phyloP scores from a whole-genome alignment of 2,113 vertebrate species.

The Lagopus muta region DNA sequence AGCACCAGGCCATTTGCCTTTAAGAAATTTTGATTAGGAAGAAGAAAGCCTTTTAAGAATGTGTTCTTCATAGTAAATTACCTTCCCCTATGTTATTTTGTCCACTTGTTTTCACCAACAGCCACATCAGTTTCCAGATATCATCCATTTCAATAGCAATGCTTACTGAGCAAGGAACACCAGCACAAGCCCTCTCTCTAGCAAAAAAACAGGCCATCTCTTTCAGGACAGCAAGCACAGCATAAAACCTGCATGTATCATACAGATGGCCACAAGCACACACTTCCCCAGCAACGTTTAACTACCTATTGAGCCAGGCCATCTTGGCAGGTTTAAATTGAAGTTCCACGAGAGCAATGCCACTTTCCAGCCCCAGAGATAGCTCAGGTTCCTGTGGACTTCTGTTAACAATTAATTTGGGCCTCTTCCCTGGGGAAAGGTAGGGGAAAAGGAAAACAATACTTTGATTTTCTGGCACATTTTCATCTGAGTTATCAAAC shows the following conservation, averaged over 20 bases:
- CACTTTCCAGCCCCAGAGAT: not conserved
- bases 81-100: not conserved
- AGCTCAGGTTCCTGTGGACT: not conserved
- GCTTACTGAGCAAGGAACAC: not conserved
- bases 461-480: not conserved
- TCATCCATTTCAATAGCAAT: conserved; percentile 7
- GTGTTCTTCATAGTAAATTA: not conserved
- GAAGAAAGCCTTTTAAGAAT: conserved; percentile 10
- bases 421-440: not conserved
- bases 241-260: not conserved
- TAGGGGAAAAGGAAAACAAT: not conserved
- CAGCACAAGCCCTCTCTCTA: not conserved
- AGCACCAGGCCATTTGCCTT: not conserved
- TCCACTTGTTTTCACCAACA: not conserved
- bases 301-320: not conserved
- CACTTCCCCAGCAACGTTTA: not conserved
- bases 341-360: not conserved
- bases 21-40: conserved; percentile 9
- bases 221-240: not conserved
- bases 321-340: not conserved
- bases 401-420: not conserved
- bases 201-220: not conserved
- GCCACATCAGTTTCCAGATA: not conserved
- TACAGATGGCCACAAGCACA: not conserved
- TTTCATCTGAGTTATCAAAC: not conserved